Conservation (phyloP, 2,113 vertebrate genomes). For the Acinonyx jubatus region DNA sequence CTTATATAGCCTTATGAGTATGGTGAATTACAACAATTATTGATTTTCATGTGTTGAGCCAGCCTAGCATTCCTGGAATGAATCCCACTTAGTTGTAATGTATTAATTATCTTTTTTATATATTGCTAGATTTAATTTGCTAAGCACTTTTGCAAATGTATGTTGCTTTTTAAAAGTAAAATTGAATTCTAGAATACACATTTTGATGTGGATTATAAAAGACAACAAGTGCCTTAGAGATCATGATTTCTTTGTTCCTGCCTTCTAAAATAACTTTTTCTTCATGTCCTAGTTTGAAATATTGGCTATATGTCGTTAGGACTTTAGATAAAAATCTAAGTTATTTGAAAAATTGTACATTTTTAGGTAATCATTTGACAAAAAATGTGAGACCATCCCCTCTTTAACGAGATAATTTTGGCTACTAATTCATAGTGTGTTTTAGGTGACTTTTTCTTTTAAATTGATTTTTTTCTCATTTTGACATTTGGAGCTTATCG, state of each 20-base stretch:
- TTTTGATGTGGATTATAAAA: background rate
- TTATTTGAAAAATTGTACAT: background rate
- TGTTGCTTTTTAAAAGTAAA: constrained; percentile 1
- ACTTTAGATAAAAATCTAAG: background rate
- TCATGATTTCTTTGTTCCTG: background rate
- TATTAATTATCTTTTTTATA: background rate
- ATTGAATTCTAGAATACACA: background rate
- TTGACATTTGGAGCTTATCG: background rate
- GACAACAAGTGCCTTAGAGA: background rate
- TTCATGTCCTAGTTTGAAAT: background rate
- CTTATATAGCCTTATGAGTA: background rate
- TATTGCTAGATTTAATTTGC: background rate
- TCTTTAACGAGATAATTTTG: background rate
- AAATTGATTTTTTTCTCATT: background rate
- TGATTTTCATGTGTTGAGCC: background rate
- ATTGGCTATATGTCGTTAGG: background rate
- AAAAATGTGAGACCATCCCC: background rate
- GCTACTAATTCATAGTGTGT: background rate
- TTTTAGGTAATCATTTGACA: constrained; percentile 8
- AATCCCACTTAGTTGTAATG: background rate
- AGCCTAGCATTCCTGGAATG: background rate
- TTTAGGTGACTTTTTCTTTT: background rate
- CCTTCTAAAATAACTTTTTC: background rate
- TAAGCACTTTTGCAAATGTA: background rate
- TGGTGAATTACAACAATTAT: background rate